These are phyloP conservation scores for Hemitrygon akajei DNA, from an alignment of 2,797 vertebrate species.

Conservation along the genomic window DNA sequence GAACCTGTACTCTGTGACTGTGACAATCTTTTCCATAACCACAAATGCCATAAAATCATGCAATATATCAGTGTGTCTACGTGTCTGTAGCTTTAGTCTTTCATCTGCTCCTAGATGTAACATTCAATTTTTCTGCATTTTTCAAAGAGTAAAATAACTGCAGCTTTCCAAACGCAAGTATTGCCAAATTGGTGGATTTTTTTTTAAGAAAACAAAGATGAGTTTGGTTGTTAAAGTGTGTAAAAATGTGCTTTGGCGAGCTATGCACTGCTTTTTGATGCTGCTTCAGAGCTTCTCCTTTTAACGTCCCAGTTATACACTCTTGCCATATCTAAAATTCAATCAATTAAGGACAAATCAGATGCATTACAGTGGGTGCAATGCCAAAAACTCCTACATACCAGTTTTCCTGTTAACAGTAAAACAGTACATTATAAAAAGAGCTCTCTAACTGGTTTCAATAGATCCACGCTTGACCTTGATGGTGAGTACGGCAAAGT, in stretches of 20 bases:
- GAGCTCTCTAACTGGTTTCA: background rate
- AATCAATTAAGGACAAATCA: conserved; percentile 26
- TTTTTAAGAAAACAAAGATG: conserved; percentile 23
- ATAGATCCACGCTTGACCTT: background rate
- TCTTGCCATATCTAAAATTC: conserved; percentile 85
- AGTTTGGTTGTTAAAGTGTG: conserved; percentile 18
- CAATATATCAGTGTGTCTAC: conserved; percentile 52
- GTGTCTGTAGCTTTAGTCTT: conserved; percentile 40
- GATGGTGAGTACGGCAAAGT: background rate
- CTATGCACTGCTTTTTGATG: conserved; percentile 74
- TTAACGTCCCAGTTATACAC: conserved; percentile 99
- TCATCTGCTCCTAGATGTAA: background rate
- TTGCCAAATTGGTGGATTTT: conserved; percentile 22
- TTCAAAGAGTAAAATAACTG: conserved; percentile 26
- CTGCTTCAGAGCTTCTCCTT: conserved; percentile 89
- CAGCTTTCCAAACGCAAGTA: conserved; percentile 25
- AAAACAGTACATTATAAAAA: background rate
- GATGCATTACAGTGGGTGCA: background rate
- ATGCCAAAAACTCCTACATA: background rate
- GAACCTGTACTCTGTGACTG: background rate
- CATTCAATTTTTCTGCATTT: background rate
- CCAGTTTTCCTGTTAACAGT: background rate
- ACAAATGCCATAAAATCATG: conserved; percentile 53
- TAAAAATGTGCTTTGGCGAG: conserved; percentile 37
- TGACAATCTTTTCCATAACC: conserved; percentile 14